Base-by-base conservation (phyloP, 2,113 vertebrate species). In the Blennius ocellaris region DNA sequence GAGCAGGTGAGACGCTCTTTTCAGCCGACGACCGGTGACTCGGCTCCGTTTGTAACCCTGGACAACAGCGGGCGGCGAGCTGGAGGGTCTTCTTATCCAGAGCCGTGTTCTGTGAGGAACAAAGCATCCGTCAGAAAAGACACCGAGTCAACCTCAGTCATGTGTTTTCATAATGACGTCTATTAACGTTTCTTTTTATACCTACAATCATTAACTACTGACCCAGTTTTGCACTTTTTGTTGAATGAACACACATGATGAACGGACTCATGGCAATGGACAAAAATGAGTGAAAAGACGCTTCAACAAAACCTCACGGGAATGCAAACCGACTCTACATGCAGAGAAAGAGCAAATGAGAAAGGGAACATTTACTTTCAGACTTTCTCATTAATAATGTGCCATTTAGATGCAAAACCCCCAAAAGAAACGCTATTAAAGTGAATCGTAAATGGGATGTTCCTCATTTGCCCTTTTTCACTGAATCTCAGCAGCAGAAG, bases 61-160 rank as follows among this genome's bases (percentile, higher is more conserved):
- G 93, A 66, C 83, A 69, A 53, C 68, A 93, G 69, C 90, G 95
- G 84, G 37, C 11, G 83, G 89, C 67, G 89, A 95, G 87, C 86
- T 95, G 94, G 69, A 98, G 94, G 84, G 84, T 94, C 91, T 95
- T 94, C 92, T 99, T 99, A 97, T 99, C 97, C 88, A 99, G 96
- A 93, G 97, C 97, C 86, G 97, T 99, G 93, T 95, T 98, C 97
- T 99, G 92, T n/a, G 0, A 53, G 8, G 14, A 30, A 64, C 11
- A 66, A 6, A 68, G 43, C 5, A 11, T 76, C 21, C 69, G 63
- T 49, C 12, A 65, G 7, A 11, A 43, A 8, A 47, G 2, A 52
- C 10, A 52, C 8, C 15, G 41, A 40, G 49, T 77, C 50, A 53
- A 53, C 60, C 68, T 67, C 21, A 30, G 2, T 30, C 21, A 30